phyloP scores from a whole-genome alignment of 2,888 invertebrate genomes.

The Agonopterix arenella region DNA sequence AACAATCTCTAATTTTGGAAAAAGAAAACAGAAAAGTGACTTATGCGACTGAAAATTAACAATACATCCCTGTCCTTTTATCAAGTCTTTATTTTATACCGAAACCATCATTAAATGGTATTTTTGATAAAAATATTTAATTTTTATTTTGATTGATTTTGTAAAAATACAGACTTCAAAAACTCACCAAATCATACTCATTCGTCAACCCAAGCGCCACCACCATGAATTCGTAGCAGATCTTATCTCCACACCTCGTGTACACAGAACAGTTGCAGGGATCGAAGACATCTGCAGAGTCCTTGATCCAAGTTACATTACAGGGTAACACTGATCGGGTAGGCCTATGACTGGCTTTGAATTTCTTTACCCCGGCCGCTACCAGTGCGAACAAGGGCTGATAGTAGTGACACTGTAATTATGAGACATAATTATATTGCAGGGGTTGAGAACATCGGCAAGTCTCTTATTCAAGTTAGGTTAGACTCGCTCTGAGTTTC shows the following conservation, averaged over 20 bases:
- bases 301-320: slow-evolving; percentile 86
- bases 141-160: too few species aligned
- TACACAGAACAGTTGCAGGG: slow-evolving; percentile 84
- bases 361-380: slow-evolving; percentile 88
- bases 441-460: too few species aligned
- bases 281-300: slow-evolving; percentile 82
- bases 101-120: too few species aligned
- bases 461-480: too few species aligned
- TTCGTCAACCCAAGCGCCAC: slow-evolving; percentile 90
- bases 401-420: slow-evolving; percentile 87
- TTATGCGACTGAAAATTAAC: too few species aligned
- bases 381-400: slow-evolving; percentile 96
- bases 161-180: too few species aligned
- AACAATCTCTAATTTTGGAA: too few species aligned
- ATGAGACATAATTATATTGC: too few species aligned
- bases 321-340: slow-evolving; percentile 84
- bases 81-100: too few species aligned
- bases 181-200: slow-evolving; percentile 84
- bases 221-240: slow-evolving; percentile 89
- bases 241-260: slow-evolving; percentile 80
- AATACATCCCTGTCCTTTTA: too few species aligned
- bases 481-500: slow-evolving; percentile 1
- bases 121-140: too few species aligned
- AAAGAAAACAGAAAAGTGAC: too few species aligned
- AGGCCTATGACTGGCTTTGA: slow-evolving; percentile 78